A percentile compares a stretch with the other conserved stretches of the same genome.
Evolutionary conservation across 2,888 invertebrate genomes (phyloP).

Genomic region (Luperina testacea): DNA sequence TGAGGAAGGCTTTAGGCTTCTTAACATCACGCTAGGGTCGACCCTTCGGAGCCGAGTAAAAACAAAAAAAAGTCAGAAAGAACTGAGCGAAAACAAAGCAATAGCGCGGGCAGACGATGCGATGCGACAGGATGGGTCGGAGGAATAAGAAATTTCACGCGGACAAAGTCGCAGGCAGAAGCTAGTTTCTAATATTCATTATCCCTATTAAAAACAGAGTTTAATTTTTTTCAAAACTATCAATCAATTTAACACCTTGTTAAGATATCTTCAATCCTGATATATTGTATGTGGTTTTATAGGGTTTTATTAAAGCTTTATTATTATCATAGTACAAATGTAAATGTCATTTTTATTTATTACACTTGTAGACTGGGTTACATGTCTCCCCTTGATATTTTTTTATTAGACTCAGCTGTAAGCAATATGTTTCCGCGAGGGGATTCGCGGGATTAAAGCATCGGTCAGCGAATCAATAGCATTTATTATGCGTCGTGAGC

Average conservation of each 20-base stretch:
- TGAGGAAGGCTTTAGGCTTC: no score
- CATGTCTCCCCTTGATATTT: constrained; percentile 61
- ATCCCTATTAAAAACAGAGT: no score
- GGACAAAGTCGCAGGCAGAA: no score
- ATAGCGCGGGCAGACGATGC: no score
- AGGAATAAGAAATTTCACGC: no score
- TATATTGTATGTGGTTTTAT: constrained; percentile 26
- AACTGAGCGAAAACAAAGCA: no score
- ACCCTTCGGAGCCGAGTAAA: no score
- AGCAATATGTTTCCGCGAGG: constrained; percentile 81
- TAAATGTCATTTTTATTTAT: constrained; percentile 67
- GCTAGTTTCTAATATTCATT: no score
- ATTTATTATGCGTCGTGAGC: constrained; percentile 78
- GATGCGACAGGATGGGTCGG: no score
- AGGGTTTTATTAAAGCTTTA: constrained; percentile 56
- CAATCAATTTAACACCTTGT: constrained; percentile 7
- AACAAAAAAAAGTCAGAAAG: no score
- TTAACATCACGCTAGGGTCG: no score
- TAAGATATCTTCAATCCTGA: constrained; percentile 14
- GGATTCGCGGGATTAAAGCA: constrained; percentile 81
- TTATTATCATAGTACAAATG: constrained; percentile 52
- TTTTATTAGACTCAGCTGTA: constrained; percentile 79
- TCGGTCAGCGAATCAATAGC: constrained; percentile 83
- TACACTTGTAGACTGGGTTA: constrained; percentile 63
- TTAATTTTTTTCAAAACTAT: neutral